Base-by-base conservation (phyloP, 2,888 invertebrate genomes). In the Agriopis marginaria region DNA sequence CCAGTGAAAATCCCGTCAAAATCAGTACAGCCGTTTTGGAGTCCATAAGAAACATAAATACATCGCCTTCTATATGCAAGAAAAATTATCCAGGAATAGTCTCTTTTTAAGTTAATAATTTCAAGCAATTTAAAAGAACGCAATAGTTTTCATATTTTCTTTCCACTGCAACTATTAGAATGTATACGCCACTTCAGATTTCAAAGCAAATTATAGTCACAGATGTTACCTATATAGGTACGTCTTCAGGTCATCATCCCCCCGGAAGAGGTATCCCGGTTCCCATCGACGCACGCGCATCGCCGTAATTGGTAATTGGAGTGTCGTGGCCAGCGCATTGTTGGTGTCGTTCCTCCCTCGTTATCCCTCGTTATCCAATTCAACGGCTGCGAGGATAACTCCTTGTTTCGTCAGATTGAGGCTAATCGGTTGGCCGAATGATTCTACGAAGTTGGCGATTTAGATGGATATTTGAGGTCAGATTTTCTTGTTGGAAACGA, bases 341-440 rank as follows among this genome's bases (percentile, higher is more conserved):
- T 92, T 88, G 87, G 88, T 89, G 92, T 89, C 86, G 89, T 92
- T 92, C 90, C 89, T 90, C 89, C 86, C 90, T 92, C 85, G 92
- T 94, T 93, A 94, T 90, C 89, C 86, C 90, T 92, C 85, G 92
- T 94, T 93, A 94, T 93, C 86, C 93, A 94, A 94, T 93, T 93
- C 90, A 89, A 86, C 84, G 80, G 83, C 82, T 86, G 88, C 83
- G 83, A 85, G 78, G 79, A 75, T 82, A 82, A 78, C 86, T 82
- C 81, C 88, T 92, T 93, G 92, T 92, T 91, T 92, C 86, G 84
- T 82, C 79, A 77, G 82, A 90, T 89, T 88, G 89, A 89, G 86
- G 87, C 83, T 90, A 89, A 90, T 90, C 83, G 85, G 77, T 66
- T 69, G 32, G 39, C 55, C 23, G 75, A 78, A 79, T 74, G 73